Percentiles rank a stretch among this genome's conserved stretches.
Evolutionary conservation across 2,888 invertebrate genomes (phyloP).

Genomic region (Lagria hirta): DNA sequence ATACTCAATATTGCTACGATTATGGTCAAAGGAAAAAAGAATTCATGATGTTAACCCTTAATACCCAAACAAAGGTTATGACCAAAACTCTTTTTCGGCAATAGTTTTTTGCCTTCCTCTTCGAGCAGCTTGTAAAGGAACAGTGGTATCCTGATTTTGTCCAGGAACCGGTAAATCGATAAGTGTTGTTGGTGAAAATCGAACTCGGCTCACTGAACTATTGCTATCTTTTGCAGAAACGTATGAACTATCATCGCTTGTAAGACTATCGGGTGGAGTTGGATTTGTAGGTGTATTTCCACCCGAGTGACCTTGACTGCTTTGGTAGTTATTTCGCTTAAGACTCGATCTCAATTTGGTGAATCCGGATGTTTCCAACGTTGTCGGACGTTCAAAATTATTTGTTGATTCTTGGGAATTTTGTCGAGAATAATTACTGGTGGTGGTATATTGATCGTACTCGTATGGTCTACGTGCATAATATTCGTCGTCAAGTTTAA

Average conservation of each 20-base stretch:
- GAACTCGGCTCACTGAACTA: constrained; percentile 71
- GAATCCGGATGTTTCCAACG: constrained; percentile 63
- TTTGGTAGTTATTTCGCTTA: constrained; percentile 67
- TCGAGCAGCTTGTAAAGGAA: constrained; percentile 58
- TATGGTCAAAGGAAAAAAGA: no score
- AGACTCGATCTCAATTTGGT: constrained; percentile 77
- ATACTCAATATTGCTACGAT: constrained; percentile 16
- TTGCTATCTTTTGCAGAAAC: constrained; percentile 80
- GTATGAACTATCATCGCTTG: constrained; percentile 87
- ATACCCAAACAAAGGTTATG: constrained; percentile 52
- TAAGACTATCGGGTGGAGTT: constrained; percentile 81
- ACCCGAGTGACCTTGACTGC: constrained; percentile 57
- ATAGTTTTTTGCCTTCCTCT: constrained; percentile 55
- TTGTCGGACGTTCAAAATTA: constrained; percentile 61
- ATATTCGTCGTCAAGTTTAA: constrained; percentile 64
- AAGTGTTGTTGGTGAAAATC: constrained; percentile 76
- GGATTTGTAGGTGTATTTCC: constrained; percentile 77
- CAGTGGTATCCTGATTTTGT: constrained; percentile 58
- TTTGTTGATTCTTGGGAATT: constrained; percentile 57
- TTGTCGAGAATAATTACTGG: constrained; percentile 50
- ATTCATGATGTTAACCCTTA: constrained; percentile 17
- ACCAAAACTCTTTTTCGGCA: constrained; percentile 59
- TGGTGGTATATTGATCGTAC: no score
- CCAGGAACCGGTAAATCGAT: constrained; percentile 62
- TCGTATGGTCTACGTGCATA: constrained; percentile 53